These are phyloP conservation scores for Natrix natrix DNA, from an alignment of 2,797 vertebrate species.

Conservation along the genomic window DNA sequence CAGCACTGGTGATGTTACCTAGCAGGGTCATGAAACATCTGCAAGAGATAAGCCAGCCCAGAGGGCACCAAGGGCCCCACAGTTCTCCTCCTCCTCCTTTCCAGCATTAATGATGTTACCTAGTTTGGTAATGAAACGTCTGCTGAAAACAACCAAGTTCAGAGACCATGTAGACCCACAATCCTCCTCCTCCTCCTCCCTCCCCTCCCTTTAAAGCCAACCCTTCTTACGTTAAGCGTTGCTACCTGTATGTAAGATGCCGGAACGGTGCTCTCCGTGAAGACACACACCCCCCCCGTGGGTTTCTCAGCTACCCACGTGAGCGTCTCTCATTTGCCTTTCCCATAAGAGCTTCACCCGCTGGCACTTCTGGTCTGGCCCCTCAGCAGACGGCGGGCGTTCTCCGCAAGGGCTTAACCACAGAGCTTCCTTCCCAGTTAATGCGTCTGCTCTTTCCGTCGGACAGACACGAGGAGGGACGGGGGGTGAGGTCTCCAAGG, in stretches of 20 bases:
- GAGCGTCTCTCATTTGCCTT: not conserved
- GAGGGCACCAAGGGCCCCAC: not conserved
- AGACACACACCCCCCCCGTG: not conserved
- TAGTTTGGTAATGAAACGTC: not conserved
- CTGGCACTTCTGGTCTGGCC: not conserved
- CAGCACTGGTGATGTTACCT: too few relatives aligned
- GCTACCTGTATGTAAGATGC: not conserved
- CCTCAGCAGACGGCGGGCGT: not conserved
- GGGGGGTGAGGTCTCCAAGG: rapidly evolving
- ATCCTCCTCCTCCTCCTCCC: not conserved
- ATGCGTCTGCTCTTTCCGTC: not conserved
- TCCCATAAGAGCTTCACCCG: not conserved
- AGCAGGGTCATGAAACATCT: too few relatives aligned
- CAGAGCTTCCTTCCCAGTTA: not conserved
- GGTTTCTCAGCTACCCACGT: not conserved
- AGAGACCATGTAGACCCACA: not conserved
- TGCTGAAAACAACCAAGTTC: not conserved
- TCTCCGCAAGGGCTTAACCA: not conserved
- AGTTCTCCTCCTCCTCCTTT: not conserved
- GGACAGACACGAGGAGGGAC: rapidly evolving
- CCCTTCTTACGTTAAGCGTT: not conserved
- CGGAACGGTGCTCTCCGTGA: not conserved
- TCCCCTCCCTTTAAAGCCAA: not conserved
- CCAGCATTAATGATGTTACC: not conserved
- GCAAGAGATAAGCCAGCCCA: too few relatives aligned